Percentiles rank a stretch among this genome's conserved stretches.
phyloP scores from a whole-genome alignment of 2,888 invertebrate species.

The Orgyia antiqua region DNA sequence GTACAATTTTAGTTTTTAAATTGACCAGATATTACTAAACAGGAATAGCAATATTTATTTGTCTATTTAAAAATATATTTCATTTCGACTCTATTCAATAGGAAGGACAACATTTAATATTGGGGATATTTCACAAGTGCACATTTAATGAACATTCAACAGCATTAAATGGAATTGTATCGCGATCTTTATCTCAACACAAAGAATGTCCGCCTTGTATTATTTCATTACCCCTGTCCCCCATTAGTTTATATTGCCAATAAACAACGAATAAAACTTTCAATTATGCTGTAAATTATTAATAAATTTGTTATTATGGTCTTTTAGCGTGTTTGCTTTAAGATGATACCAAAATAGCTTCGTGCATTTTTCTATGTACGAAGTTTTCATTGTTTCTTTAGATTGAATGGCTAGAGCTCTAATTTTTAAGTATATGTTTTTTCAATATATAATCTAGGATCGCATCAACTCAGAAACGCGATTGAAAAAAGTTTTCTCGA shows the following conservation, averaged over 20 bases:
- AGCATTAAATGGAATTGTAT: conserved; percentile 44
- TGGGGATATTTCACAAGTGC: conserved; percentile 38
- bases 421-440: too few species aligned
- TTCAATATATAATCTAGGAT: too few species aligned
- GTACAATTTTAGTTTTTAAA: too few species aligned
- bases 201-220: conserved; percentile 27
- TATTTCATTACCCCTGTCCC: conserved; percentile 30
- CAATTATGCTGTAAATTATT: conserved; percentile 36
- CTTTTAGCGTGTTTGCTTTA: conserved; percentile 19
- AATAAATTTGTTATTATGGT: conserved; percentile 21
- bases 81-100: too few species aligned
- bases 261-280: conserved; percentile 33
- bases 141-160: conserved; percentile 37
- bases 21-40: too few species aligned
- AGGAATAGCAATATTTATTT: too few species aligned
- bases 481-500: too few species aligned
- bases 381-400: too few species aligned
- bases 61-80: too few species aligned
- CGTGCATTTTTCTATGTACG: not conserved
- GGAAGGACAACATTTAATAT: too few species aligned
- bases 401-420: too few species aligned
- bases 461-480: too few species aligned
- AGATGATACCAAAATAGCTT: conserved; percentile 3
- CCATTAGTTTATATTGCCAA: conserved; percentile 35
- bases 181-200: conserved; percentile 32